Conservation (phyloP, 2,113 vertebrate genomes). For the Odontophorus gujanensis region DNA sequence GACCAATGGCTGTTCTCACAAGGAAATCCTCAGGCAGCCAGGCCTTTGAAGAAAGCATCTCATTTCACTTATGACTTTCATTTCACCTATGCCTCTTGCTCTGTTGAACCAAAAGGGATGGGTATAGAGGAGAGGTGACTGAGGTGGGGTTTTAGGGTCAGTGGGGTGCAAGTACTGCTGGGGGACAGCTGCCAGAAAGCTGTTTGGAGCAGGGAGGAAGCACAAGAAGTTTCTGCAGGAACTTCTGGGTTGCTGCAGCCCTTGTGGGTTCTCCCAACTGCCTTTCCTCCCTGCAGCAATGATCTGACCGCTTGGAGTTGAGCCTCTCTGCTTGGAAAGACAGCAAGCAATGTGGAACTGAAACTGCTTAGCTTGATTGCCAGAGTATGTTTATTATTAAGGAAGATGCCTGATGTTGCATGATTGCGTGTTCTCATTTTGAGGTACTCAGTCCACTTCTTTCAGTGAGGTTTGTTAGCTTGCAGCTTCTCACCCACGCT, state of each 20-base stretch:
- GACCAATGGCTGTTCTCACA: too few species aligned
- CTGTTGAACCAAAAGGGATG: not conserved
- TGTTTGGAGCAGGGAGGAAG: not conserved
- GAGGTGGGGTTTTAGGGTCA: not conserved
- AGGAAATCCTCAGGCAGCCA: too few species aligned
- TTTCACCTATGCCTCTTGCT: not conserved
- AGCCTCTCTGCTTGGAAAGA: not conserved
- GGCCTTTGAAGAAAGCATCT: not conserved
- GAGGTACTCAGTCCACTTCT: not conserved
- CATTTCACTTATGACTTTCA: not conserved
- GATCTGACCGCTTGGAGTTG: accelerated
- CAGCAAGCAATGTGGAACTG: not conserved
- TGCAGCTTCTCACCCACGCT: not conserved
- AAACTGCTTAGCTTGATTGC: not conserved
- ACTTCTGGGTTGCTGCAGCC: accelerated
- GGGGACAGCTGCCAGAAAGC: not conserved
- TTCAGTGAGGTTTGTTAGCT: not conserved
- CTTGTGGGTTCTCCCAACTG: accelerated
- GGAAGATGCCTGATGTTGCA: not conserved
- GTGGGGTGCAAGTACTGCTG: accelerated
- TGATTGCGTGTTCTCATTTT: not conserved
- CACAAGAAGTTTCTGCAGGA: not conserved
- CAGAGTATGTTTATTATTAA: not conserved
- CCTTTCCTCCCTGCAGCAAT: not conserved
- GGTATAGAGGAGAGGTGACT: not conserved